Evolutionary conservation across 1,140 invertebrate species (phyloP).

Genomic region (Elymnias hypermnestra): DNA sequence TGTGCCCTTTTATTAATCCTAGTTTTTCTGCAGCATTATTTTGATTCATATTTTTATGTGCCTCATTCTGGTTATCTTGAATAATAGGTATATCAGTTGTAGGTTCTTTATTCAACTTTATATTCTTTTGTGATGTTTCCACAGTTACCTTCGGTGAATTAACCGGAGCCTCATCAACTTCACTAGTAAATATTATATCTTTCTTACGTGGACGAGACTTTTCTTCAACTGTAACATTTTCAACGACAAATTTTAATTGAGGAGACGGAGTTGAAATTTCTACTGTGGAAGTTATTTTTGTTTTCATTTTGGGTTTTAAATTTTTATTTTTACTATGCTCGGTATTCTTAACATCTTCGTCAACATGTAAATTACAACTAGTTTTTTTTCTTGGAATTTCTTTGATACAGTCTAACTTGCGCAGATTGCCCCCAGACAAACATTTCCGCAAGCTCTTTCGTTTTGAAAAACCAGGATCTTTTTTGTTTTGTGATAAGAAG

Average conservation of each 20-base stretch:
- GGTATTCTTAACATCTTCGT: slow-evolving; percentile 32
- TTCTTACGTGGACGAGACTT: slow-evolving; percentile 44
- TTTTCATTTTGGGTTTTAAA: slow-evolving; percentile 62
- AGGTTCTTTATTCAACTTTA: slow-evolving; percentile 17
- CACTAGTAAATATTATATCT: slow-evolving; percentile 52
- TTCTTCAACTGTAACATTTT: slow-evolving; percentile 76
- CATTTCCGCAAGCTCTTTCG: slow-evolving; percentile 66
- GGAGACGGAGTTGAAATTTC: slow-evolving; percentile 61
- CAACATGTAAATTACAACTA: slow-evolving; percentile 27
- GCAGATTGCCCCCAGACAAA: slow-evolving; percentile 57
- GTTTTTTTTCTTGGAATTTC: slow-evolving; percentile 52
- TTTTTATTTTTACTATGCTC: slow-evolving; percentile 35
- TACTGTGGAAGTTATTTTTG: slow-evolving; percentile 73
- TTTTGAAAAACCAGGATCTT: slow-evolving; percentile 37
- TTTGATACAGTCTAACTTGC: slow-evolving; percentile 64
- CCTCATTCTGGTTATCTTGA: background rate
- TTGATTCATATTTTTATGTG: background rate
- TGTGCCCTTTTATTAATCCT: slow-evolving; percentile 11
- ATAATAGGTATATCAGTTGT: too few relatives aligned
- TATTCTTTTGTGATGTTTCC: slow-evolving; percentile 18
- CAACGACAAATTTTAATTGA: slow-evolving; percentile 73
- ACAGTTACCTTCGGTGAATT: too few relatives aligned
- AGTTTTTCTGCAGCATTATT: too few relatives aligned
- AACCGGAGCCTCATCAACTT: slow-evolving; percentile 37
- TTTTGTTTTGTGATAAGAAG: slow-evolving; percentile 34